Evolutionary conservation across 1,140 invertebrate species (phyloP).

Genomic region (Hycleus phaleratus): DNA sequence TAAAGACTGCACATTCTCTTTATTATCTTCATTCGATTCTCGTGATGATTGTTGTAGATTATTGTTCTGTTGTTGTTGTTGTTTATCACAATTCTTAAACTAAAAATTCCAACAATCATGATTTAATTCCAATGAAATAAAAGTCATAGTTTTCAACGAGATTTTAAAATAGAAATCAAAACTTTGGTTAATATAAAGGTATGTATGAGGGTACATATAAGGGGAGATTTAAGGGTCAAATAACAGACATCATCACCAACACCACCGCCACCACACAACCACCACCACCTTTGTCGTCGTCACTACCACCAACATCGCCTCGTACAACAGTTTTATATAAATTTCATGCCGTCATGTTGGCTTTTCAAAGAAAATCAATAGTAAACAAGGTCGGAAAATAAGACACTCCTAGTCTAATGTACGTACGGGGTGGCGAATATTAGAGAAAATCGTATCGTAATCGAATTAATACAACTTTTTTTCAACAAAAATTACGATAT

Average conservation of each 20-base stretch:
- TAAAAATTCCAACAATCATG: not conserved
- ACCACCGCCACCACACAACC: too few relatives aligned
- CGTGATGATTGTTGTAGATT: constrained; percentile 8
- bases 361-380: constrained; percentile 25
- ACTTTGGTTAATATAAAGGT: too few relatives aligned
- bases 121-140: too few relatives aligned
- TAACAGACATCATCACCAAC: constrained; percentile 15
- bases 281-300: too few relatives aligned
- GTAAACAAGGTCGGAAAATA: constrained; percentile 24
- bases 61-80: constrained; percentile 14
- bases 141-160: too few relatives aligned
- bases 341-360: constrained; percentile 20
- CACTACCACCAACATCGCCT: too few relatives aligned
- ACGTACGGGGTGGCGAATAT: too few relatives aligned
- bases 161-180: too few relatives aligned
- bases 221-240: constrained; percentile 15
- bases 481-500: not conserved
- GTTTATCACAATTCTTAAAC: constrained; percentile 7
- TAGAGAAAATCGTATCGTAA: too few relatives aligned
- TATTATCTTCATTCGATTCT: constrained; percentile 3
- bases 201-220: too few relatives aligned
- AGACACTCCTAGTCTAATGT: constrained; percentile 2
- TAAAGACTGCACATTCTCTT: constrained; percentile 4
- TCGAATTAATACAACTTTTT: too few relatives aligned
- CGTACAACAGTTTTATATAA: not conserved